Conservation (phyloP, 2,797 vertebrate species). For the Trematocara caparti region DNA sequence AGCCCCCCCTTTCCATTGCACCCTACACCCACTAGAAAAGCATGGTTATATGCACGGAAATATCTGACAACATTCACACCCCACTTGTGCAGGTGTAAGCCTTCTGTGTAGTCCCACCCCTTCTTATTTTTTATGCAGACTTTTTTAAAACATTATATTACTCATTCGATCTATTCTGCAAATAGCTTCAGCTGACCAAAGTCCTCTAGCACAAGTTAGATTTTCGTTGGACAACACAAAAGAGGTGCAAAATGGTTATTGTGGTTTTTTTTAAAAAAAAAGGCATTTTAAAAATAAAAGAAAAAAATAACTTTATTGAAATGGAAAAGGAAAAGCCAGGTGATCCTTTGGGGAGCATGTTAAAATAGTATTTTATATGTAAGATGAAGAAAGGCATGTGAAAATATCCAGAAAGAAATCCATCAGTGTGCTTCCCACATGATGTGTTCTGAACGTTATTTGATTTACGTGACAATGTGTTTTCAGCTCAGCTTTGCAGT, state of each 20-base stretch:
- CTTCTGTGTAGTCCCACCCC: not conserved
- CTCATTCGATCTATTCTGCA: not conserved
- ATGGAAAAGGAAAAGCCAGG: not conserved
- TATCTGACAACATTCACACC: not conserved
- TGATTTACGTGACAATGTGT: constrained; percentile 23
- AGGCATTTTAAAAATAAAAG: not conserved
- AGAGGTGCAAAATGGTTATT: not conserved
- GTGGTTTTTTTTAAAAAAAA: not conserved
- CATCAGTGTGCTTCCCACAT: not conserved
- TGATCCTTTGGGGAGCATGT: not conserved
- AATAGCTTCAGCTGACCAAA: not conserved
- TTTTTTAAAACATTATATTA: not conserved
- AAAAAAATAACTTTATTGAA: not conserved
- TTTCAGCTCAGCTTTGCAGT: not conserved
- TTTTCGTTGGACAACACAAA: not conserved
- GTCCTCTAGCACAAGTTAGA: not conserved
- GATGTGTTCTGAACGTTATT: constrained; percentile 1
- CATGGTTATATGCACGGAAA: not conserved
- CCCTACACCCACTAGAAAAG: not conserved
- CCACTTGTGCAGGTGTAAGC: not conserved
- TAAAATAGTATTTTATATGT: not conserved
- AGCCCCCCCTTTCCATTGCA: not conserved
- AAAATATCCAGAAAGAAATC: not conserved
- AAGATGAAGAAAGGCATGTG: not conserved
- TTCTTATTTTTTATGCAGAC: not conserved